Percentiles rank a stretch among this genome's conserved stretches.
Evolutionary conservation across 1,140 invertebrate species (phyloP).

Genomic region (Colletes gigas): DNA sequence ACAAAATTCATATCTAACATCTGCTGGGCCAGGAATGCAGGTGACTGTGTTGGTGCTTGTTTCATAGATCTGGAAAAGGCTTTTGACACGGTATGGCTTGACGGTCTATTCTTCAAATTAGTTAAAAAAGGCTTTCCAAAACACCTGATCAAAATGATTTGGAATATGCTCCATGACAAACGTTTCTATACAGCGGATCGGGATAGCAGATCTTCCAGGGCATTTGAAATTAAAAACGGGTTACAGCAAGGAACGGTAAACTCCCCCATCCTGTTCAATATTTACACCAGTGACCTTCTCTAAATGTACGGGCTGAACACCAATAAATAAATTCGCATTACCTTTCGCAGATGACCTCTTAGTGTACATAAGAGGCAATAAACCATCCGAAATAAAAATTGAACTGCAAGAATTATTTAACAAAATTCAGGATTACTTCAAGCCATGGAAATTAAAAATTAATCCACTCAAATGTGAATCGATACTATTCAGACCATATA

Average conservation of each 20-base stretch:
- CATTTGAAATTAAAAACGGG: not conserved
- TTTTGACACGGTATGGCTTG: no score
- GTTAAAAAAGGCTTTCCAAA: no score
- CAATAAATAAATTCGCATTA: not conserved
- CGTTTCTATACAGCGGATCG: not conserved
- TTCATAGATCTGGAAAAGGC: no score
- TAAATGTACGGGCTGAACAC: no score
- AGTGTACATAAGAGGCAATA: not conserved
- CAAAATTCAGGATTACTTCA: conserved; percentile 24
- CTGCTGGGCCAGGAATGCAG: no score
- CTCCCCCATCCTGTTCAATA: no score
- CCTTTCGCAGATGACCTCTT: not conserved
- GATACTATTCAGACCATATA: not conserved
- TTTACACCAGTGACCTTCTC: no score
- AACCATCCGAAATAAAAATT: not conserved
- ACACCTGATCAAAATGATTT: not conserved
- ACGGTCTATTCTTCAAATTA: no score
- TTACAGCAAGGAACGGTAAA: no score
- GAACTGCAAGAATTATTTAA: not conserved
- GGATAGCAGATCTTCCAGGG: not conserved
- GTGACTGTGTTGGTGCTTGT: no score
- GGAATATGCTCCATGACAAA: not conserved
- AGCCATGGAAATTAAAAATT: conserved; percentile 1
- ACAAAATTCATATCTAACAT: no score
- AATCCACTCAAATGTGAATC: not conserved